Base-by-base conservation (phyloP, 2,797 vertebrate species). In the Arnoldichthys spilopterus region DNA sequence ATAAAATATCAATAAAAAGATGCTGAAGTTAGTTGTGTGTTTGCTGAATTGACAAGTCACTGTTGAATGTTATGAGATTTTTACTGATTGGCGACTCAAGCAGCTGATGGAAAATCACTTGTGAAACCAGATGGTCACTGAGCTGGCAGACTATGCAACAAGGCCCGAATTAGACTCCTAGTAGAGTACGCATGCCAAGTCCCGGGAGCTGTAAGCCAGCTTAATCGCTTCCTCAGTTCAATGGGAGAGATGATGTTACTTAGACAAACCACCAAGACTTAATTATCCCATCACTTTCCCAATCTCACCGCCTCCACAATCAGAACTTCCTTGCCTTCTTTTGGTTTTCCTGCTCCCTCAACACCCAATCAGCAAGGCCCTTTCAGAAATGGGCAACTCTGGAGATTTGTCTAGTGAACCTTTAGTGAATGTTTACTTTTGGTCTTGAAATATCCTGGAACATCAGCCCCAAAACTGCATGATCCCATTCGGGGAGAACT, bases 271-370 rank as follows among this genome's bases (percentile, higher is more conserved):
- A 67, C 61, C 13, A 20, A 59, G 24, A 28, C 26, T 24, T 56
- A 59, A 59, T 30, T 59, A 59, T 59, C 58, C 58, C 58, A 61
- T 61, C 58, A 32, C 58, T 63, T 37, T 63, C 61, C 61, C 61
- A 63, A 37, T 63, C 30, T 37, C 61, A 63, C 32, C 61, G 37
- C 30, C 61, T 63, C n/a, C 20, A 8, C 20, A n/a, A 63, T 63
- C 61, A 37, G 18, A 1, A 22, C 61, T 63, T 12, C 61, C 28
- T 18, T 34, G 59, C 12, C 32, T 2, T n/a, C 30, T 37, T 34
- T 7, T 37, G 32, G 20, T 37, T 18, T 63, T 63, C 6, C 34
- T 37, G 32, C 32, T 34, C 7, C 32, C 37, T 18, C 32, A 37
- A 18, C 8, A 7, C 32, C 3, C 61, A 37, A 13, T 1, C 2